Evolutionary conservation across 2,888 invertebrate genomes (phyloP).

Genomic region (Loripinus fragilis): DNA sequence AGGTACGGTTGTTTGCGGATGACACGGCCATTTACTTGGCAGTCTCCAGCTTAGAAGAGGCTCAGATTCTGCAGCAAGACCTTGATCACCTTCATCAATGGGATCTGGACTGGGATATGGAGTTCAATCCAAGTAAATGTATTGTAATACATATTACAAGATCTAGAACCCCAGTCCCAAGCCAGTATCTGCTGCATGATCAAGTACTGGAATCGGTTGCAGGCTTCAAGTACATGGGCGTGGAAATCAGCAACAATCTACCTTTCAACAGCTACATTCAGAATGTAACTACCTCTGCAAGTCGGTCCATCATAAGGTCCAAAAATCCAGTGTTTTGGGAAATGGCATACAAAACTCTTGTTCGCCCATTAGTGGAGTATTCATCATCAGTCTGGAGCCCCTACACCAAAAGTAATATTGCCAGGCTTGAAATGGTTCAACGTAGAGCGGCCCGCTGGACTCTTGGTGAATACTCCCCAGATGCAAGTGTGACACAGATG

Average conservation of each 20-base stretch:
- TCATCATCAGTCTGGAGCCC: too few species aligned
- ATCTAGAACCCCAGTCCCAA: constrained; percentile 1
- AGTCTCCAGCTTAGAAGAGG: not conserved
- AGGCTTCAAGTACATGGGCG: constrained; percentile 6
- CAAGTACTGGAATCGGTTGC: not conserved
- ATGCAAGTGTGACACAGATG: too few species aligned
- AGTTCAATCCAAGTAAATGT: constrained; percentile 28
- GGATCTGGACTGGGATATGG: constrained; percentile 24
- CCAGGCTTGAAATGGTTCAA: too few species aligned
- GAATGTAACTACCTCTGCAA: not conserved
- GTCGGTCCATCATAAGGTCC: not conserved
- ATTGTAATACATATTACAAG: constrained; percentile 14
- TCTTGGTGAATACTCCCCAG: too few species aligned
- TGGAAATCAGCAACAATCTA: constrained; percentile 1
- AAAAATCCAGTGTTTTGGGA: not conserved
- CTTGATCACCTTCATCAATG: constrained; percentile 17
- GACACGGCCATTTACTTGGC: constrained; percentile 19
- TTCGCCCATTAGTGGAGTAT: too few species aligned
- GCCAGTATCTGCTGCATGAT: constrained; percentile 1
- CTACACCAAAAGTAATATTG: too few species aligned
- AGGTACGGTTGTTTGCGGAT: constrained; percentile 34
- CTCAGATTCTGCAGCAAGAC: constrained; percentile 7
- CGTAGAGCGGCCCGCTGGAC: too few species aligned
- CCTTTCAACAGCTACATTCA: not conserved
- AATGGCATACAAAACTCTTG: too few species aligned